A percentile compares a stretch with the other conserved stretches of the same genome.
phyloP scores from a whole-genome alignment of 2,113 vertebrate genomes.

The Tricholaema leucomelas region DNA sequence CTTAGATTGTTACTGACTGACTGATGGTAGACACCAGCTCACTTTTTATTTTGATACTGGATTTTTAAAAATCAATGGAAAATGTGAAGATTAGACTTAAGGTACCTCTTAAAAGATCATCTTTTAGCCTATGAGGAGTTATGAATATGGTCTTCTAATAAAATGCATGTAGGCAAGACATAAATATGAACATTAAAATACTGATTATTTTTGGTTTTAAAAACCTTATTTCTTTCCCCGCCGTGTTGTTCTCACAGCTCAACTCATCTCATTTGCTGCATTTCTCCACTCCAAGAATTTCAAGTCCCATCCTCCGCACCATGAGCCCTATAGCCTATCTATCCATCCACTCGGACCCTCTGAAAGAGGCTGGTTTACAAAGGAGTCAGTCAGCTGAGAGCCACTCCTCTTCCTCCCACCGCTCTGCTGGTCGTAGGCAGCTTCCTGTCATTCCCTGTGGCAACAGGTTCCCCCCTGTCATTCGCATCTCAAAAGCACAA shows the following conservation, averaged over 20 bases:
- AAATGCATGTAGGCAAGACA: not conserved
- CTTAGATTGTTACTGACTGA: not conserved
- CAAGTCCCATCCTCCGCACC: slow-evolving; percentile 83
- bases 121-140: not conserved
- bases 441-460: slow-evolving; percentile 86
- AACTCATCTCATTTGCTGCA: slow-evolving; percentile 88
- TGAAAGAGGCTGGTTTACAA: slow-evolving; percentile 77
- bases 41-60: not conserved
- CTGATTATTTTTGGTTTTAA: not conserved
- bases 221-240: slow-evolving; percentile 47
- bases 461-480: slow-evolving; percentile 89
- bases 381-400: slow-evolving; percentile 86
- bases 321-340: slow-evolving; percentile 85
- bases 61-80: not conserved
- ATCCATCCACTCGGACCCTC: slow-evolving; percentile 83
- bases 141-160: not conserved
- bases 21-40: not conserved
- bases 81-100: not conserved
- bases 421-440: slow-evolving; percentile 83
- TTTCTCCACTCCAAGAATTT: slow-evolving; percentile 83
- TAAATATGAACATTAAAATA: not conserved
- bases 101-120: not conserved
- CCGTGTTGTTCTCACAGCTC: slow-evolving; percentile 83
- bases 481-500: slow-evolving; percentile 91
- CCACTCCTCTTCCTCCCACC: slow-evolving; percentile 76